Percentiles rank a stretch among this genome's conserved stretches.
phyloP scores from a whole-genome alignment of 2,797 vertebrate genomes.

The Myoxocephalus aenaeus region DNA sequence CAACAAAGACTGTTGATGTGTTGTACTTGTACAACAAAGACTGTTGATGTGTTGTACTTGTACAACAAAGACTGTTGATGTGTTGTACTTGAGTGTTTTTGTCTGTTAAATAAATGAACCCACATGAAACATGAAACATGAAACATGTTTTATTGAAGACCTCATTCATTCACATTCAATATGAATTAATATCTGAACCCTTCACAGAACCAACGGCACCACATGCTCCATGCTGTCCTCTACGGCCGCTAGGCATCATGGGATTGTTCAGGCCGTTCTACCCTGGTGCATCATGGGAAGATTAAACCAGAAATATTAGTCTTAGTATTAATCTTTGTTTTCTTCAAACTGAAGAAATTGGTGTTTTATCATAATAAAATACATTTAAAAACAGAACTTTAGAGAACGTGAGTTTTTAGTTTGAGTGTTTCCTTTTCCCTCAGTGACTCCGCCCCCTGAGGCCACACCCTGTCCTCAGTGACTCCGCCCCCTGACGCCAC shows the following conservation, averaged over 20 bases:
- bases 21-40: too few species aligned
- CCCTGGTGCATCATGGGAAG: background rate
- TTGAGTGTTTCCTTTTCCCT: too few species aligned
- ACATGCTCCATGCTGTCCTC: background rate
- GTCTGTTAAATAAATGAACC: too few species aligned
- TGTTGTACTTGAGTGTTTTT: too few species aligned
- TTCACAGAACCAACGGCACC: background rate
- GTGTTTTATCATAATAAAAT: too few species aligned
- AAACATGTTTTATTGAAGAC: constrained; percentile 10
- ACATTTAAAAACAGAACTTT: too few species aligned
- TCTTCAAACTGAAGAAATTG: background rate
- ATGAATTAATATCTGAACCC: constrained; percentile 1
- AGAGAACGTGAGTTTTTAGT: too few species aligned
- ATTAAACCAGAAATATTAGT: background rate
- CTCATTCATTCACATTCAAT: constrained; percentile 8
- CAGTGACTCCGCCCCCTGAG: background rate
- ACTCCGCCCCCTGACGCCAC: background rate
- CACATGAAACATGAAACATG: background rate
- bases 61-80: too few species aligned
- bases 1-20: too few species aligned
- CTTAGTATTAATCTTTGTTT: background rate
- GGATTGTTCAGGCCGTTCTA: background rate
- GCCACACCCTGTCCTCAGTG: too few species aligned
- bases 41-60: too few species aligned
- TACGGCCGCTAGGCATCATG: constrained; percentile 2